Conservation (phyloP, 2,797 vertebrate genomes). For the Enteromius unitaeniatus region DNA sequence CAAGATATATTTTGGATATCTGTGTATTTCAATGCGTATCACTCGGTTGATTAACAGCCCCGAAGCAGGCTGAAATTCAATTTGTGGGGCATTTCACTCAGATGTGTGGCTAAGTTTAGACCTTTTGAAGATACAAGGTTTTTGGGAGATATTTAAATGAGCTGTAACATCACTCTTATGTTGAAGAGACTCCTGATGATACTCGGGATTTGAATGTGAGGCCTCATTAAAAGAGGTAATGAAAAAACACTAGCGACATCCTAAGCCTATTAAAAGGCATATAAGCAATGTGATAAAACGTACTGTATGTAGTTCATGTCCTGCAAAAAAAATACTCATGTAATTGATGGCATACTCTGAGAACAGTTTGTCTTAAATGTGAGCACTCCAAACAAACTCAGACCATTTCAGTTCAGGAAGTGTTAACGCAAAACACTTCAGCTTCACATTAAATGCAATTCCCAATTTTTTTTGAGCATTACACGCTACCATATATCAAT, state of each 20-base stretch:
- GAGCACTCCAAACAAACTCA: neutral
- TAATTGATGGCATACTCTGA: neutral
- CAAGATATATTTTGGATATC: slow-evolving; percentile 52
- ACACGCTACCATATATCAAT: too few species aligned
- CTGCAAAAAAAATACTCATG: too few species aligned
- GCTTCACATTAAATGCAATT: neutral
- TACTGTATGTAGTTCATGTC: neutral
- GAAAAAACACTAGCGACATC: slow-evolving; percentile 33
- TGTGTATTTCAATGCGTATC: slow-evolving; percentile 20
- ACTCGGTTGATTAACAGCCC: slow-evolving; percentile 30
- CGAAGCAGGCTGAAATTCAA: slow-evolving; percentile 19
- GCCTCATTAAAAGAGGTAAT: slow-evolving; percentile 28
- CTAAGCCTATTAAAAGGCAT: slow-evolving; percentile 7
- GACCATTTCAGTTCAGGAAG: neutral
- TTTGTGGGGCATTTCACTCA: slow-evolving; percentile 20
- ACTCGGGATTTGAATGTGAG: slow-evolving; percentile 12
- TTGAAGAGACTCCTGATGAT: slow-evolving; percentile 51
- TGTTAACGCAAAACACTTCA: neutral
- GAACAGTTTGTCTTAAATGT: neutral
- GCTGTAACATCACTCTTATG: slow-evolving; percentile 41
- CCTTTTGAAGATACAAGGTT: neutral
- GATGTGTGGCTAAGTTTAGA: slow-evolving; percentile 3
- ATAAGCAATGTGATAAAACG: slow-evolving; percentile 13
- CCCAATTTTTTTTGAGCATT: too few species aligned
- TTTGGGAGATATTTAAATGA: slow-evolving; percentile 29